Evolutionary conservation across 1,140 invertebrate genomes (phyloP).

Genomic region (Temnothorax nylanderi): DNA sequence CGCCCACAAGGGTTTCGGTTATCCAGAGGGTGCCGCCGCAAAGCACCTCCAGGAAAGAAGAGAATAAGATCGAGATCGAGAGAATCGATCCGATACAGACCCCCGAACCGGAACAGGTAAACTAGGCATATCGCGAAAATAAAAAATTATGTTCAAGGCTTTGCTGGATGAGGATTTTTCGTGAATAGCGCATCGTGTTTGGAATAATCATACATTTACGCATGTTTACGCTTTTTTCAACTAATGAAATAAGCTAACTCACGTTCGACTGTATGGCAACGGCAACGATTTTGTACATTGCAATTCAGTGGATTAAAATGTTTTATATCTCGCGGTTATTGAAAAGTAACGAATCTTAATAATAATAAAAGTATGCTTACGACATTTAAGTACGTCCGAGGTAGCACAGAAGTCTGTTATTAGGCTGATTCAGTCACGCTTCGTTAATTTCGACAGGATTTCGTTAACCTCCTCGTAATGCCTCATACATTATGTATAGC

Average conservation of each 20-base stretch:
- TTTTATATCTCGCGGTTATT: neutral
- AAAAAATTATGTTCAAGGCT: neutral
- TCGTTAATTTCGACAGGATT: slow-evolving; percentile 31
- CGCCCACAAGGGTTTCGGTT: slow-evolving; percentile 89
- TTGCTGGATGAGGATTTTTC: neutral
- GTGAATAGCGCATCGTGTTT: neutral
- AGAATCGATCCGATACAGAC: slow-evolving; percentile 70
- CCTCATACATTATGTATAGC: slow-evolving; percentile 40
- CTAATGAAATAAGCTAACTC: neutral
- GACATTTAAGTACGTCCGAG: neutral
- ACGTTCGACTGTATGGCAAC: neutral
- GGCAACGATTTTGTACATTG: neutral
- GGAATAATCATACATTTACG: neutral
- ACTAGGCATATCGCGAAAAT: neutral
- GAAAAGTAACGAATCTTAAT: neutral
- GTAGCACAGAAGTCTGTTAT: neutral
- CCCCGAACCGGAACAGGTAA: slow-evolving; percentile 85
- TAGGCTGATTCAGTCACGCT: slow-evolving; percentile 41
- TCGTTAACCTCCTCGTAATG: neutral
- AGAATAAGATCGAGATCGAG: slow-evolving; percentile 72
- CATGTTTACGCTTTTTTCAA: neutral
- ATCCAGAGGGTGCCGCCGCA: slow-evolving; percentile 92
- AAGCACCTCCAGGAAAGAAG: slow-evolving; percentile 79
- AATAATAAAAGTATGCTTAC: neutral
- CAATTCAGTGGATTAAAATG: neutral